Conservation (phyloP, 2,113 vertebrate species). For the Urocolius indicus region DNA sequence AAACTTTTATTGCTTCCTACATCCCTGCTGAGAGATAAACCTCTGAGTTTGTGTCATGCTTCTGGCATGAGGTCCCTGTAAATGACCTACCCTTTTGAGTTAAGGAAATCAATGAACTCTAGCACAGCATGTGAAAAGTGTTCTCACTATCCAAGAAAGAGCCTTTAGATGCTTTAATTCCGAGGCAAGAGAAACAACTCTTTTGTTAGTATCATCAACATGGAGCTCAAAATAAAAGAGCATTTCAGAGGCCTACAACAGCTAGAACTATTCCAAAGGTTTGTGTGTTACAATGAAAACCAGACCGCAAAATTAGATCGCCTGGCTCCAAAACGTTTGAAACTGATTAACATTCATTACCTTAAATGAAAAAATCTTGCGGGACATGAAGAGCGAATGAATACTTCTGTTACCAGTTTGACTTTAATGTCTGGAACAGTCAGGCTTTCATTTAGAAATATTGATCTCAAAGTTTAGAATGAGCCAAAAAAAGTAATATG, state of each 20-base stretch:
- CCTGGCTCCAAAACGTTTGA: not conserved
- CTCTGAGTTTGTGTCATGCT: not conserved
- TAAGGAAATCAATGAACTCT: slow-evolving; percentile 12
- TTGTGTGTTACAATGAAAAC: not conserved
- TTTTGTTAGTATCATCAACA: slow-evolving; percentile 8
- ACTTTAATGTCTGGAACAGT: not conserved
- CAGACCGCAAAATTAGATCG: not conserved
- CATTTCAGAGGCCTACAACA: slow-evolving; percentile 6
- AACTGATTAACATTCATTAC: not conserved
- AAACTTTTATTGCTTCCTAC: slow-evolving; percentile 44
- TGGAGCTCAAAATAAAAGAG: not conserved
- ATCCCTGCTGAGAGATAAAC: slow-evolving; percentile 26
- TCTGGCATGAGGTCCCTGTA: slow-evolving; percentile 9
- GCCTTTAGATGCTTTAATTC: not conserved
- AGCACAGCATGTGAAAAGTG: slow-evolving; percentile 21
- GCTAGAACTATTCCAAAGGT: not conserved
- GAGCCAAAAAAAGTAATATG: not conserved
- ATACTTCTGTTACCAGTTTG: not conserved
- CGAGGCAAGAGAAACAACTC: slow-evolving; percentile 47
- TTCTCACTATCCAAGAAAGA: not conserved
- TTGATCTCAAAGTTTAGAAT: not conserved
- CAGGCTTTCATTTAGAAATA: not conserved
- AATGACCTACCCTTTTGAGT: slow-evolving; percentile 19
- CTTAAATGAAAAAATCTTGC: not conserved
- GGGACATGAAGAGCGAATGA: not conserved